Base-by-base conservation (phyloP, 2,113 vertebrate species). In the Microtus ochrogaster region DNA sequence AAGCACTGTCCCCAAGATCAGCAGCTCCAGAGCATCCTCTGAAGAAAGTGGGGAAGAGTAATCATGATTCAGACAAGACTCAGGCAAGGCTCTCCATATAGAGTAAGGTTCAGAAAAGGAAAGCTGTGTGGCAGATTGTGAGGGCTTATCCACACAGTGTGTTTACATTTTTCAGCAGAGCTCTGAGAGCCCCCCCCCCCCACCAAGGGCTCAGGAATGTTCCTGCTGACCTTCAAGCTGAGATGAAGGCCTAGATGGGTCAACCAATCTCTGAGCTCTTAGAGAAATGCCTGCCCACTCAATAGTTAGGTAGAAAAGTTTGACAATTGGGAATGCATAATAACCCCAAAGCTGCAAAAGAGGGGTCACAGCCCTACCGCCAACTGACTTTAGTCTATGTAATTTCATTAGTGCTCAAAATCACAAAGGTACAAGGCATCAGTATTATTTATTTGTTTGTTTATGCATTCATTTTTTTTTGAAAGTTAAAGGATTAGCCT, bases 1-100 rank as follows among this genome's bases (percentile, higher is more conserved):
- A 81, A 84, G 89, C 90, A 92, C 24, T 26, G 68, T 92, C 96
- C 74, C 83, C 88, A 77, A 97, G 36, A 61, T 33, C 70, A 91
- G 86, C 78, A 87, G 76, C 58, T 89, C 89, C 72, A 68, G 89
- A 78, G 77, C 24, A 0, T 7, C 74, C 76, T 89, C 74, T 73
- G 63, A 3, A 3, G 73, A 82, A 77, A n/a, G 1, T 1, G 33
- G 26, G 28, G 2, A 13, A 88, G 70, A 39, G 24, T 55, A 58
- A 70, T 33, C 52, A 77, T 28, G 24, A 52, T 81, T 26, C n/a
- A 47, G 55, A 55, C 72, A 78, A n/a, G 41, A 44, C 77, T 52
- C 9, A 10, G 0, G 9, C 3, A 2, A 6, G 0, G 28, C 33
- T 92, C 89, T 30, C 14, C 0, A 39, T 2, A 70, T 2, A 63